Evolutionary conservation across 2,797 vertebrate species (phyloP), one percentile per base, ranked within the genome.

Genomic region (Sebastes cheni): DNA sequence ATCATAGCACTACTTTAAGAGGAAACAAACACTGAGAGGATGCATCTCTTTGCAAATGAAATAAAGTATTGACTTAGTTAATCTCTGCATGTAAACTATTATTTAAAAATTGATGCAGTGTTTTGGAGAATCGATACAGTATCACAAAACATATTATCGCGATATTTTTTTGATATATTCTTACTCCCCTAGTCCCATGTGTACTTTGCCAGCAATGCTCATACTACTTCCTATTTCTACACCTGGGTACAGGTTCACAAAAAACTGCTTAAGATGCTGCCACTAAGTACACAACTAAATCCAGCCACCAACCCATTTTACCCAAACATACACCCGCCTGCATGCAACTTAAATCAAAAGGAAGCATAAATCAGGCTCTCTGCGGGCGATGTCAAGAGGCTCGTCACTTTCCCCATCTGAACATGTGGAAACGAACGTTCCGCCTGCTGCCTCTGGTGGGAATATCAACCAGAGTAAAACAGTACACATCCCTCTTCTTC

Each of bases 341-440:
- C 39, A 27, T 55, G 25, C 54, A 66, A 59, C 64, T 75, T 77
- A 39, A 75, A 77, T 83, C 61, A 78, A 76, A 72, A 67, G 25
- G 36, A 74, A 67, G 67, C 32, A 77, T 72, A 42, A 83, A 85
- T 83, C 72, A 58, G 42, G 22, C 36, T 80, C 39, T 72, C 72
- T 75, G 50, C 61, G 81, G 67, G 74, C 8, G 22, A 34, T 46
- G 64, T 80, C 79, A 83, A 74, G 75, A 78, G 75, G 76, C 67
- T 84, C 76, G 69, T 84, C 82, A 82, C 61, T 75, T 81, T 67
- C 55, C 34, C 34, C 36, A 68, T 84, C 78, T 86, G 64, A 59
- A 77, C 82, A 85, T 74, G 86, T 84, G 69, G 84, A 81, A 91
- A 84, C 67, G 66, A 86, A 54, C 42, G 64, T 86, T 87, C 60